phyloP scores from a whole-genome alignment of 1,140 invertebrate genomes.

The Drosophila bocqueti region DNA sequence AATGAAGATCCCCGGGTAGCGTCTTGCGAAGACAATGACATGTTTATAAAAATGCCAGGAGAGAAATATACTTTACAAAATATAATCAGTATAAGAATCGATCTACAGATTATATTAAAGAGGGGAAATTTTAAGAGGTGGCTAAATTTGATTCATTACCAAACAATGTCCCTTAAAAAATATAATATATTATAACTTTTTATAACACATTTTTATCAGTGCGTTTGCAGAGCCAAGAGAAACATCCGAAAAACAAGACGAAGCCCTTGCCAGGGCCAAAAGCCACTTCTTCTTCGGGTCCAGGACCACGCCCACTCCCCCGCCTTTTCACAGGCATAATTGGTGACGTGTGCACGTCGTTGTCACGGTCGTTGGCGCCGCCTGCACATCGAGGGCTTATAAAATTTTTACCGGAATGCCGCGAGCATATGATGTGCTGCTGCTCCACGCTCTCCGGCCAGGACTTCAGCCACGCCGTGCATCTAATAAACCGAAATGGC shows the following conservation, averaged over 20 bases:
- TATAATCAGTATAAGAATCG: not conserved
- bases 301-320: constrained; percentile 6
- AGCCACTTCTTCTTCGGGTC: constrained; percentile 30
- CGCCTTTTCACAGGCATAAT: constrained; percentile 51
- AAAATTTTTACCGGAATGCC: constrained; percentile 63
- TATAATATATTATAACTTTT: not conserved
- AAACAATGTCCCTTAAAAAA: not conserved
- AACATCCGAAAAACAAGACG: constrained; percentile 20
- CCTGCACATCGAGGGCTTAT: constrained; percentile 75
- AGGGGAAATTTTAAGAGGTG: not conserved
- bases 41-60: constrained; percentile 69
- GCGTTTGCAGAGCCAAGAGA: constrained; percentile 1
- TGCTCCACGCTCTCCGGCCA: not conserved
- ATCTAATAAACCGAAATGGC: constrained; percentile 47
- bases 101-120: not conserved
- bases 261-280: constrained; percentile 38
- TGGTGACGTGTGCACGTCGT: constrained; percentile 71
- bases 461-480: constrained; percentile 12
- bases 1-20: constrained; percentile 61
- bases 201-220: not conserved
- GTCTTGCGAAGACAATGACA: constrained; percentile 42
- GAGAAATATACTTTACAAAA: not conserved
- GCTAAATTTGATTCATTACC: not conserved
- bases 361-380: constrained; percentile 60
- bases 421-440: constrained; percentile 11